Evolutionary conservation across 2,797 vertebrate species (phyloP).

Genomic region (Lycodopsis pacificus): DNA sequence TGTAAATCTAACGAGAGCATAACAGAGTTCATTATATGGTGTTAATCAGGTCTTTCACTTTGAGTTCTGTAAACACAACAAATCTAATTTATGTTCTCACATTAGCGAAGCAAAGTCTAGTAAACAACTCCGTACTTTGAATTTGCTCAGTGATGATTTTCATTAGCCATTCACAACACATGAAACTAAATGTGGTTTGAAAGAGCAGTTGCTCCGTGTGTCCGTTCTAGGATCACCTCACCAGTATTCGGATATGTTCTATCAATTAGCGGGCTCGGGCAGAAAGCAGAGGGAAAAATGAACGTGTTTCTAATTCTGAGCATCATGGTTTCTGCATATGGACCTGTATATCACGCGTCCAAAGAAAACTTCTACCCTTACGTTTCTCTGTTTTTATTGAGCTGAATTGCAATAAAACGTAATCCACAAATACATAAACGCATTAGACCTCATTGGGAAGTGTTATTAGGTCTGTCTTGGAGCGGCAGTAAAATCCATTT

Average conservation of each 20-base stretch:
- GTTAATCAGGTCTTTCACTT: conserved; percentile 45
- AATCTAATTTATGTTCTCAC: conserved; percentile 59
- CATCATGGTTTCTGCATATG: conserved; percentile 79
- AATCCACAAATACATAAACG: conserved; percentile 84
- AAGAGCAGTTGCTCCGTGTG: conserved; percentile 55
- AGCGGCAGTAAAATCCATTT: conserved; percentile 82
- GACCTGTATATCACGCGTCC: conserved; percentile 70
- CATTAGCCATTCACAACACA: conserved; percentile 35
- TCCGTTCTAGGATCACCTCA: conserved; percentile 75
- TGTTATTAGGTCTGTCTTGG: conserved; percentile 73
- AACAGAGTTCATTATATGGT: conserved; percentile 42
- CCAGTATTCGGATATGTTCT: conserved; percentile 79
- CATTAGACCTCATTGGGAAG: conserved; percentile 81
- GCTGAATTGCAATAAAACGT: conserved; percentile 80
- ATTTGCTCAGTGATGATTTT: conserved; percentile 45
- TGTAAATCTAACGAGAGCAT: conserved; percentile 54
- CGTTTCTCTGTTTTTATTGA: conserved; percentile 83
- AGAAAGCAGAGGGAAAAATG: conserved; percentile 79
- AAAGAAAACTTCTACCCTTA: conserved; percentile 84
- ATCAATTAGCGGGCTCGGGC: conserved; percentile 79
- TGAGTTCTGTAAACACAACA: conserved; percentile 61
- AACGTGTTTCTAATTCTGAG: conserved; percentile 81
- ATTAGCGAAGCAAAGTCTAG: conserved; percentile 17
- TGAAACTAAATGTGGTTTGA: conserved; percentile 47
- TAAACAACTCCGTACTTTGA: conserved; percentile 31